Conservation (phyloP, 2,888 invertebrate genomes). For the Coleophora deauratella region DNA sequence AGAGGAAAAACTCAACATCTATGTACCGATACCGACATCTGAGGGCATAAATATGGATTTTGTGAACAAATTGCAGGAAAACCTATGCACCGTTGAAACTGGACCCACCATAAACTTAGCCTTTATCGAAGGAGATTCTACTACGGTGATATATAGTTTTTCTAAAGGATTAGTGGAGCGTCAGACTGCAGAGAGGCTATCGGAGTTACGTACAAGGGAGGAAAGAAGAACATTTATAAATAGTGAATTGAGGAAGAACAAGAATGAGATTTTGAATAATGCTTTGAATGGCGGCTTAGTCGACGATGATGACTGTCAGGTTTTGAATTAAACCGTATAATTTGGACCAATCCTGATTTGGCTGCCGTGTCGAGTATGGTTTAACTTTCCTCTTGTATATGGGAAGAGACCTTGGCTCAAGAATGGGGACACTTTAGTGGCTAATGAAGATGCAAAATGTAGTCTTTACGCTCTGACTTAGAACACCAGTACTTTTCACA, state of each 20-base stretch:
- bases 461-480: too few species aligned
- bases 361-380: too few species aligned
- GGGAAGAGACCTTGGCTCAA: too few species aligned
- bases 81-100: slow-evolving; percentile 59
- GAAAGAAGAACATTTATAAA: slow-evolving; percentile 52
- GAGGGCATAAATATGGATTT: slow-evolving; percentile 44
- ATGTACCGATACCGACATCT: slow-evolving; percentile 51
- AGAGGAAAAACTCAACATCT: slow-evolving; percentile 54
- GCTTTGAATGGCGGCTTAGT: slow-evolving; percentile 57
- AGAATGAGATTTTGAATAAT: slow-evolving; percentile 42
- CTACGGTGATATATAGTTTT: slow-evolving; percentile 60
- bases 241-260: slow-evolving; percentile 49
- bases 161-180: slow-evolving; percentile 48
- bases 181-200: slow-evolving; percentile 33
- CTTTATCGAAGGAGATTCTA: slow-evolving; percentile 58
- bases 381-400: too few species aligned
- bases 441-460: too few species aligned
- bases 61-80: slow-evolving; percentile 53
- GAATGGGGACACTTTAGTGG: too few species aligned
- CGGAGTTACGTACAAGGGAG: slow-evolving; percentile 34
- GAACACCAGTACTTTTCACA: too few species aligned
- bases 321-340: slow-evolving; percentile 41
- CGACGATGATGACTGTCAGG: slow-evolving; percentile 52
- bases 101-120: slow-evolving; percentile 56
- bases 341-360: slow-evolving; percentile 1